These are phyloP conservation scores for Rhagonycha fulva DNA, from an alignment of 2,888 invertebrate genomes.

Conservation along the genomic window DNA sequence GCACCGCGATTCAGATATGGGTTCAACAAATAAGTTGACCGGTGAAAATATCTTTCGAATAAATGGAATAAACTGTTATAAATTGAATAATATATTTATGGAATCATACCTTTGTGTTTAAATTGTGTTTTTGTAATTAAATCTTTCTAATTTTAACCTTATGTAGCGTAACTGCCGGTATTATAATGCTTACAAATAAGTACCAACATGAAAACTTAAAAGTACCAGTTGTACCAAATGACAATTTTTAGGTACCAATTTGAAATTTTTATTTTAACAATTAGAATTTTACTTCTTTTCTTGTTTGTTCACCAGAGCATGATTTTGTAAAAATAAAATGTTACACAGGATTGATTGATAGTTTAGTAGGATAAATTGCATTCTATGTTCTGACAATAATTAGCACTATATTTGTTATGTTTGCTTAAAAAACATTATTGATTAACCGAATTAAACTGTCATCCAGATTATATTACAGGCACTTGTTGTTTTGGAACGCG, in stretches of 20 bases:
- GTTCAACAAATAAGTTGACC: not conserved
- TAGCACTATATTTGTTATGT: too few relatives aligned
- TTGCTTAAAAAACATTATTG: too few relatives aligned
- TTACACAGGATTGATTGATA: too few relatives aligned
- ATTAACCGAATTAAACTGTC: too few relatives aligned
- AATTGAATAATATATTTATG: not conserved
- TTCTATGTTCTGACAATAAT: too few relatives aligned
- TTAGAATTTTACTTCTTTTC: too few relatives aligned
- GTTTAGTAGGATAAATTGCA: too few relatives aligned
- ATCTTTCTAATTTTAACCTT: not conserved
- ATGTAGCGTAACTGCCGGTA: not conserved
- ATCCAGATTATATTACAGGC: too few relatives aligned
- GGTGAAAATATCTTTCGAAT: not conserved
- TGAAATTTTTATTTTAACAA: not conserved
- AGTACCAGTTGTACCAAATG: not conserved
- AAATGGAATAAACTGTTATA: not conserved
- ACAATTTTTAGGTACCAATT: not conserved
- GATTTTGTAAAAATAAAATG: too few relatives aligned
- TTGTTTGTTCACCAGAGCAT: too few relatives aligned
- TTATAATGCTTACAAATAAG: not conserved
- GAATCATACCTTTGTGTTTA: not conserved
- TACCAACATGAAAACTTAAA: not conserved
- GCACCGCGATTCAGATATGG: not conserved
- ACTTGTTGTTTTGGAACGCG: too few relatives aligned
- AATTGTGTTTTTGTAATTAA: not conserved